Base-by-base conservation (phyloP, 2,888 invertebrate genomes). In the Parnassius glacialis region DNA sequence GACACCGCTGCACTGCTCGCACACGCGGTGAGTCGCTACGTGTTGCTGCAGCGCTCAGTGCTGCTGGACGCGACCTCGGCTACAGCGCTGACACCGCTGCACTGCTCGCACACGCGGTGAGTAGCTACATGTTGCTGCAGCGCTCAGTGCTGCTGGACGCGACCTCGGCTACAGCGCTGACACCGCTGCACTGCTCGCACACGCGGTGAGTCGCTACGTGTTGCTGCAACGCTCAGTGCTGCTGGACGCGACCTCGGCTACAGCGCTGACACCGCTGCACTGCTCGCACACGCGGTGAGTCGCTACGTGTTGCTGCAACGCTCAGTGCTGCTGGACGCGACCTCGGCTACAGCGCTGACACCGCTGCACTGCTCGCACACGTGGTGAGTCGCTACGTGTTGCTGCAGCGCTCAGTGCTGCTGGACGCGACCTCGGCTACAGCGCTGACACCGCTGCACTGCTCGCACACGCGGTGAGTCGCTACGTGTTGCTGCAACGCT, bases 241-340 rank as follows among this genome's bases (percentile, higher is more conserved):
- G 88, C 92, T 0, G 92, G 93, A 9, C 92, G 95, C 69, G 96
- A 97, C 78, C 90, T 97, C 34, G 97, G 96, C 0, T 98, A 97
- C 57, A 65, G 64, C 10, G 70, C 69, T 1, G 94, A 95, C 65
- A 92, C 94, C 72, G 92, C 59, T 12, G 94, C 95, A 72, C 94
- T 96, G 16, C 91, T 97, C 58, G 92, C 93, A 68, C 96, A 97
- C 78, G 97, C 97, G 48, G 95, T 95, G 75, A 92, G 93, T 88
- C 64, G 16, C 16, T 16, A 16, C 16, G 16, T 16, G 16, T 16
- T 16, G 95, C 94, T 16, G 86, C 95, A 41, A 94, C 94, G 41
- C 81, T 96, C 52, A 79, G 84, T n/a, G 68, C 67, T 9, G 88
- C 92, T 0, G 92, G 93, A 9, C 92, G 95, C 69, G 96, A 97